phyloP scores from a whole-genome alignment of 1,140 invertebrate genomes.

The Achatina immaculata region DNA sequence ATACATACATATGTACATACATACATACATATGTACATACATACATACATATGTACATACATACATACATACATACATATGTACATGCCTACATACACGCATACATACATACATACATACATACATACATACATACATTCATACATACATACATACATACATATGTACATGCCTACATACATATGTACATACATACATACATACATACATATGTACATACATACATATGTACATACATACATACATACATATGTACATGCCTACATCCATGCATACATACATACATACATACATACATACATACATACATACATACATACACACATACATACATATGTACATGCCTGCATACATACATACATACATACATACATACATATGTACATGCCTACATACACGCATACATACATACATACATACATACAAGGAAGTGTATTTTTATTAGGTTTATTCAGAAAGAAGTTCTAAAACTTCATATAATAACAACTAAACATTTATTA shows the following conservation, averaged over 20 bases:
- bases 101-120: conserved; percentile 11
- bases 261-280: no score
- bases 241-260: background rate
- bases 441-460: background rate
- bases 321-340: background rate
- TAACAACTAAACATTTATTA: no score
- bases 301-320: conserved; percentile 1
- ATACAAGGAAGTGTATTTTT: no score
- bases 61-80: conserved; percentile 2
- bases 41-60: background rate
- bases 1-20: background rate
- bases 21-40: background rate
- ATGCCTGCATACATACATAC: background rate
- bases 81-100: background rate
- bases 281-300: background rate
- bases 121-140: conserved; percentile 6
- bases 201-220: conserved; percentile 13
- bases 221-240: conserved; percentile 7
- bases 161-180: background rate
- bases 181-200: conserved; percentile 7
- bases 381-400: background rate
- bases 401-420: no score
- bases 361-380: background rate
- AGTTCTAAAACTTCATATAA: background rate
- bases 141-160: background rate